Evolutionary conservation across 2,113 vertebrate species (phyloP), one percentile per base, ranked within the genome.

Genomic region (Festucalex cinctus): DNA sequence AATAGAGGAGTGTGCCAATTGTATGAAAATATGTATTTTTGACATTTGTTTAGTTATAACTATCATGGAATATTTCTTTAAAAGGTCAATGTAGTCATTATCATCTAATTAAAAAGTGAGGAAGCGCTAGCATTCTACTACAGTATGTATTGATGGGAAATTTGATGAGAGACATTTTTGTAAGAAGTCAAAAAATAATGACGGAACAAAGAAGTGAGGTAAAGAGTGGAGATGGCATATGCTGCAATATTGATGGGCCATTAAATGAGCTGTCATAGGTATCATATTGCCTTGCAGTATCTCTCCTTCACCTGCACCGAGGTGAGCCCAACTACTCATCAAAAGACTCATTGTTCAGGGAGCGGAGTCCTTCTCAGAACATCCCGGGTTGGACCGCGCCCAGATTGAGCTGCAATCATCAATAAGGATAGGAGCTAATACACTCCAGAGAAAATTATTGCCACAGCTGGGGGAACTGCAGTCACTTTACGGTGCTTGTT

Each of bases 191-290:
- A 65, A 32, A 60, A 61, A 71, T 17, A 49, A 5, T 44, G 10
- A 56, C 32, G 26, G 8, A 32, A 43, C 53, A 66, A 71, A 70
- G 51, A 76, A 53, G 6, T 46, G 3, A 69, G 65, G 74, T 46
- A 24, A 61, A 78, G 36, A 51, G 14, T 68, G 51, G 73, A 86
- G 77, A 76, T 82, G 79, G 39, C 60, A 32, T 63, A 37, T 43
- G 44, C 79, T 90, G 75, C 85, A 91, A 85, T 86, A 90, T 85
- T 88, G 39, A 89, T 90, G 83, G 68, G 69, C 63, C 43, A 66
- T 57, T 72, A 85, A 86, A 83, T 86, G 71, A 85, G 53, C 76
- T 86, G 81, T 89, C 85, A 87, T 69, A 48, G 74, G 83, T 88
- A 81, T 91, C 90, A 83, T 75, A 83, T 89, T 80, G 65, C 89